These are phyloP conservation scores for Hoplodrina ambigua DNA, from an alignment of 2,888 invertebrate species.

Conservation along the genomic window DNA sequence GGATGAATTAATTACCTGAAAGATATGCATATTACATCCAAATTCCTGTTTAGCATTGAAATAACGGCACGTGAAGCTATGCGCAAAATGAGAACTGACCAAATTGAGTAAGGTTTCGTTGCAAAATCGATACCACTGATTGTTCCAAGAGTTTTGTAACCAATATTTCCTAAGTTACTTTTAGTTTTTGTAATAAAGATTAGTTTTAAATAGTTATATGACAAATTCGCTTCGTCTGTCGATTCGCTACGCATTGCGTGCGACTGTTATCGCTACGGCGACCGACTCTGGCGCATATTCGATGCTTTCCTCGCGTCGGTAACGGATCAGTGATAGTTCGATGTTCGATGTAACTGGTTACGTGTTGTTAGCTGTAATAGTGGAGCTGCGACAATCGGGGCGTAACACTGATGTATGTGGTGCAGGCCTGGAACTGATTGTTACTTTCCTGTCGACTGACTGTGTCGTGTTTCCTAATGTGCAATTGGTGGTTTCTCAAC, in stretches of 20 bases:
- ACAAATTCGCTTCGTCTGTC: slow-evolving; percentile 54
- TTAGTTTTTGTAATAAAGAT: slow-evolving; percentile 4
- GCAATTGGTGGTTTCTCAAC: slow-evolving; percentile 19
- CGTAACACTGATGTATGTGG: slow-evolving; percentile 52
- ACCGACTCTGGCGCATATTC: slow-evolving; percentile 64
- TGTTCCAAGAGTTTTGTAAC: slow-evolving; percentile 1
- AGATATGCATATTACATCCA: neutral
- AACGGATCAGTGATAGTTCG: slow-evolving; percentile 43
- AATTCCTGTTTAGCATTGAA: neutral
- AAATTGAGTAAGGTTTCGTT: slow-evolving; percentile 9
- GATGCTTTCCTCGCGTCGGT: slow-evolving; percentile 42
- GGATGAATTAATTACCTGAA: neutral
- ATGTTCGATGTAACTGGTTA: slow-evolving; percentile 53
- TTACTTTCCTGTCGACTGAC: slow-evolving; percentile 43
- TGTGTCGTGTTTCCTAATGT: slow-evolving; percentile 19
- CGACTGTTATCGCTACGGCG: slow-evolving; percentile 64
- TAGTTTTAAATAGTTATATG: slow-evolving; percentile 33
- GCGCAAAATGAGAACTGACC: neutral
- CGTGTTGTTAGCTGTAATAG: slow-evolving; percentile 52
- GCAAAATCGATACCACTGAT: neutral
- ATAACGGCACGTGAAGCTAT: neutral
- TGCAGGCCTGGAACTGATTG: slow-evolving; percentile 36
- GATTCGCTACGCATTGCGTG: slow-evolving; percentile 64
- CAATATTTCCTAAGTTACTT: slow-evolving; percentile 18
- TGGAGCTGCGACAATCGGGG: slow-evolving; percentile 53